These are phyloP conservation scores for Drosophila bipectinata DNA, from an alignment of 1,140 invertebrate species.

Conservation along the genomic window DNA sequence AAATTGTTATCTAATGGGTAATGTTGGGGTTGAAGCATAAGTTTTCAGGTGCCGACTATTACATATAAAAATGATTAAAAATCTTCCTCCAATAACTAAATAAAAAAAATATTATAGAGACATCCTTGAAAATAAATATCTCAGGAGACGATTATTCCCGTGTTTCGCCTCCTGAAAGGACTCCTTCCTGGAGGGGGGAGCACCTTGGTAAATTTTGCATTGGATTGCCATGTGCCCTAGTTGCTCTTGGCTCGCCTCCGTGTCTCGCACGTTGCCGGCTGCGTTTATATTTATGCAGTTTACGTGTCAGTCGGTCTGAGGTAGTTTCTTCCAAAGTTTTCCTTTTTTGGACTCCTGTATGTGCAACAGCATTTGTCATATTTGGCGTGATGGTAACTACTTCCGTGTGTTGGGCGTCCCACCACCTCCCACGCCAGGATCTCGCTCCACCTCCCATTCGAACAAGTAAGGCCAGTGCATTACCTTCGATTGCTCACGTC, in stretches of 20 bases:
- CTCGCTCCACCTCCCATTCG: neutral
- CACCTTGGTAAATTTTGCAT: constrained; percentile 55
- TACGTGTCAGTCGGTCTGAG: constrained; percentile 66
- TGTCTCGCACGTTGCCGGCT: constrained; percentile 63
- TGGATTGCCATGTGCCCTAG: constrained; percentile 48
- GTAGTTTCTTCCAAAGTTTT: constrained; percentile 10
- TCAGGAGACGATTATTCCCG: neutral
- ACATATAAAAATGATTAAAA: too few relatives aligned
- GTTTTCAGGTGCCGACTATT: too few relatives aligned
- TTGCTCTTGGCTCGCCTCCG: constrained; percentile 17
- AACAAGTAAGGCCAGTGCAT: constrained; percentile 46
- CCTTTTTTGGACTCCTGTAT: constrained; percentile 12
- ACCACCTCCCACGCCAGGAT: neutral
- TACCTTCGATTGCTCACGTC: constrained; percentile 76
- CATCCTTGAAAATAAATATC: neutral
- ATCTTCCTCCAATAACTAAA: too few relatives aligned
- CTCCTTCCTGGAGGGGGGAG: constrained; percentile 4
- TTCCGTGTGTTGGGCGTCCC: constrained; percentile 58
- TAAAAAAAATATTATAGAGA: too few relatives aligned
- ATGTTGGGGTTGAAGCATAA: neutral
- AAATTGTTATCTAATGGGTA: neutral
- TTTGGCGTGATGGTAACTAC: constrained; percentile 80
- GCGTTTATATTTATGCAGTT: constrained; percentile 80
- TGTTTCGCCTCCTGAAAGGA: neutral
- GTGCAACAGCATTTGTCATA: constrained; percentile 74